Evolutionary conservation across 2,113 vertebrate genomes (phyloP).

Genomic region (Cebidichthys violaceus): DNA sequence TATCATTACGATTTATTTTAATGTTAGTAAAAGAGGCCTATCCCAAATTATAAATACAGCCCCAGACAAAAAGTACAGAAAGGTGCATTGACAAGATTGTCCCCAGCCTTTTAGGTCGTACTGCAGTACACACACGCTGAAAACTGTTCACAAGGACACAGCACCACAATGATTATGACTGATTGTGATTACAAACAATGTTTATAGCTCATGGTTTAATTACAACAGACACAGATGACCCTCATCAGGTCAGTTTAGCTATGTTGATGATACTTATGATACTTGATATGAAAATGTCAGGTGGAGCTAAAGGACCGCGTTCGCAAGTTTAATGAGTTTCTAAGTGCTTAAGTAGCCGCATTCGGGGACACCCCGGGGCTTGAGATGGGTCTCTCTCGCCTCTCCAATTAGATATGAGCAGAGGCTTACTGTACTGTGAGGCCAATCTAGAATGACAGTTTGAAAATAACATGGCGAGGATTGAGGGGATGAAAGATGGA

Average conservation of each 20-base stretch:
- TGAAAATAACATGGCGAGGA: constrained; percentile 68
- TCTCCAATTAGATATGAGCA: constrained; percentile 70
- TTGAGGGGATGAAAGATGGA: constrained; percentile 68
- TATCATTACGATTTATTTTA: background rate
- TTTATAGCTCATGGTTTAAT: constrained; percentile 17
- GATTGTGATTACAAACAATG: background rate
- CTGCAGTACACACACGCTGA: background rate
- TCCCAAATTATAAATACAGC: background rate
- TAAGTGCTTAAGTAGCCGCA: constrained; percentile 57
- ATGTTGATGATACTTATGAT: constrained; percentile 40
- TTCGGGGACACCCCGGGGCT: constrained; percentile 41
- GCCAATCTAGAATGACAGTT: constrained; percentile 73
- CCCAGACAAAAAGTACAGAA: background rate
- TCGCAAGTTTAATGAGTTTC: constrained; percentile 60
- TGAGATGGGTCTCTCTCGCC: constrained; percentile 55
- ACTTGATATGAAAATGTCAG: constrained; percentile 57
- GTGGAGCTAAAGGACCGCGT: constrained; percentile 47
- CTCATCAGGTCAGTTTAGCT: constrained; percentile 23
- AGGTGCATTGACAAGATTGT: background rate
- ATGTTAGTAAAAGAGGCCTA: background rate
- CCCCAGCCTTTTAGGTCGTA: background rate
- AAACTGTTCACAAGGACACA: background rate
- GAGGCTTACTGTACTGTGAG: constrained; percentile 68
- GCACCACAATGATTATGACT: background rate
- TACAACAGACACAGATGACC: constrained; percentile 7